A percentile compares a stretch with the other conserved stretches of the same genome.
These are phyloP conservation scores for Linnaemya tessellans DNA, from an alignment of 2,888 invertebrate genomes.

Conservation along the genomic window DNA sequence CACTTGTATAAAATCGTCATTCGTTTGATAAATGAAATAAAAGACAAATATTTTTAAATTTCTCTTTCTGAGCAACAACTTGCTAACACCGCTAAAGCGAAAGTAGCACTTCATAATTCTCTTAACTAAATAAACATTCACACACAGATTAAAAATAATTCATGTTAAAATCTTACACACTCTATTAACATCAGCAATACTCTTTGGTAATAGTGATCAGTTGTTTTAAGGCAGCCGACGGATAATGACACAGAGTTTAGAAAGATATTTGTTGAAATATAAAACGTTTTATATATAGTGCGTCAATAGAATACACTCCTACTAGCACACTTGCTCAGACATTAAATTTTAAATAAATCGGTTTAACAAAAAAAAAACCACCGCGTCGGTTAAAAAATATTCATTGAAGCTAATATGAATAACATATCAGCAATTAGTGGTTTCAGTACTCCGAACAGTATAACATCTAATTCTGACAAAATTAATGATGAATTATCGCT, in stretches of 20 bases:
- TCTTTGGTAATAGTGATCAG: slow-evolving; percentile 27
- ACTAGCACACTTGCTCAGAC: not conserved
- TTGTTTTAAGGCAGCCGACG: slow-evolving; percentile 38
- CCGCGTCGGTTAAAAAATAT: not conserved
- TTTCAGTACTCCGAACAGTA: not conserved
- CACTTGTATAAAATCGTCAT: not conserved
- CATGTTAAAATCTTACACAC: not conserved
- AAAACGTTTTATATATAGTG: not conserved
- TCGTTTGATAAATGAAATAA: not conserved
- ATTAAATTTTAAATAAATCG: slow-evolving; percentile 11
- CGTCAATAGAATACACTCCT: slow-evolving; percentile 1
- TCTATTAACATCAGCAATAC: slow-evolving; percentile 14
- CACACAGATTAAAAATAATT: slow-evolving; percentile 33
- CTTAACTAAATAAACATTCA: slow-evolving; percentile 24
- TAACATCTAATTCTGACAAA: not conserved
- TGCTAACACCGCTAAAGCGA: not conserved
- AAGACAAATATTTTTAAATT: not conserved
- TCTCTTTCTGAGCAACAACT: not conserved
- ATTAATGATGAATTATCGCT: slow-evolving; percentile 75
- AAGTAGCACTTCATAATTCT: slow-evolving; percentile 13
- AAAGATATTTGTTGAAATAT: slow-evolving; percentile 8
- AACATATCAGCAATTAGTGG: slow-evolving; percentile 19
- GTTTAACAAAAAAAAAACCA: not conserved
- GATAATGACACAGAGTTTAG: slow-evolving; percentile 26
- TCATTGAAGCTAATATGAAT: slow-evolving; percentile 44